Conservation (phyloP, 2,888 invertebrate genomes). For the Tromatobia lineatoria region DNA sequence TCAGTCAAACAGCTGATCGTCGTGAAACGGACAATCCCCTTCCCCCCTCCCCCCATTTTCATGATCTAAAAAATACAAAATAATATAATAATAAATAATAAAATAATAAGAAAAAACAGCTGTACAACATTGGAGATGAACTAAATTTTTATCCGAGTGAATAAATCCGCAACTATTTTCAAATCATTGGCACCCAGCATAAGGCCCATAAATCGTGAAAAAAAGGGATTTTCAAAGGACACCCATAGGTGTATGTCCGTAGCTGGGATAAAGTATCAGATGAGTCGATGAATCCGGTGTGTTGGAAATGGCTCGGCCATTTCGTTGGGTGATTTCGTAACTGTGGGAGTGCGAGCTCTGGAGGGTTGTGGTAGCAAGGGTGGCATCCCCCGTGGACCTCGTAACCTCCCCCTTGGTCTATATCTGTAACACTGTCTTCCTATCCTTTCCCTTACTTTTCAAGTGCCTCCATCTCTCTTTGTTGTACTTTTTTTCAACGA, state of each 20-base stretch:
- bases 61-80: no score
- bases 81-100: no score
- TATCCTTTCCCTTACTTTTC: constrained; percentile 64
- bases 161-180: background rate
- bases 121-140: no score
- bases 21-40: no score
- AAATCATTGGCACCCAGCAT: background rate
- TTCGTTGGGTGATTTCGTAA: constrained; percentile 22
- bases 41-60: no score
- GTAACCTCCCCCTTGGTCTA: constrained; percentile 35
- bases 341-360: constrained; percentile 6
- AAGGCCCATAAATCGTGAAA: background rate
- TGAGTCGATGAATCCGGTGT: constrained; percentile 33
- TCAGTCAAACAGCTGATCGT: no score
- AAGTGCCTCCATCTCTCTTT: constrained; percentile 63
- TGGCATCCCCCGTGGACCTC: constrained; percentile 49
- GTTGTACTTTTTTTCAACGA: constrained; percentile 39
- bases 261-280: constrained; percentile 2
- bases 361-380: constrained; percentile 30
- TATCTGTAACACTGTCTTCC: constrained; percentile 21
- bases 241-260: background rate
- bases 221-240: background rate
- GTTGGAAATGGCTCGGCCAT: constrained; percentile 17
- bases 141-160: background rate
- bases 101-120: no score